Conservation (phyloP, 2,888 invertebrate species). For the Gari tellinella region DNA sequence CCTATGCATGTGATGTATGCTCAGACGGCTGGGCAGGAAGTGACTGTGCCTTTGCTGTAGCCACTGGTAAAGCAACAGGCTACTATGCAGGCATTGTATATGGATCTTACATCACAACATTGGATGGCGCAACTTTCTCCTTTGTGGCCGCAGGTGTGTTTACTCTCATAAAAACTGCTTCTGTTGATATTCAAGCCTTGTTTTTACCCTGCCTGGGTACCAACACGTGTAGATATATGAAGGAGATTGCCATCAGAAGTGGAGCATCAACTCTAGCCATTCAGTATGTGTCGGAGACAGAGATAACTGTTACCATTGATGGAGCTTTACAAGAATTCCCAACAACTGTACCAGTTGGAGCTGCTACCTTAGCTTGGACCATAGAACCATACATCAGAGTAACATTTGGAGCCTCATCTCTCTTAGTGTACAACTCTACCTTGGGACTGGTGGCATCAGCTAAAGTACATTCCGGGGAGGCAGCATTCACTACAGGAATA, state of each 20-base stretch:
- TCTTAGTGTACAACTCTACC: constrained; percentile 54
- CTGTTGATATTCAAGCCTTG: constrained; percentile 56
- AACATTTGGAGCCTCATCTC: constrained; percentile 45
- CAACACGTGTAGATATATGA: constrained; percentile 58
- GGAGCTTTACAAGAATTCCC: constrained; percentile 33
- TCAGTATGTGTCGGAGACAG: constrained; percentile 26
- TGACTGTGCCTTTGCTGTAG: constrained; percentile 65
- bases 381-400: constrained; percentile 52
- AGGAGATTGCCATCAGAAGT: constrained; percentile 50
- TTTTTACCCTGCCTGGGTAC: constrained; percentile 63
- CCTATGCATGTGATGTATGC: constrained; percentile 63
- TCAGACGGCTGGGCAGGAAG: constrained; percentile 64
- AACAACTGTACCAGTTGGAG: constrained; percentile 13
- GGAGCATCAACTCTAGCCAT: constrained; percentile 31
- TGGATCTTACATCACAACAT: constrained; percentile 60
- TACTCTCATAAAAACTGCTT: constrained; percentile 30
- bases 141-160: constrained; percentile 61
- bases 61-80: constrained; percentile 4
- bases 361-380: constrained; percentile 51
- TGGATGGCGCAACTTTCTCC: constrained; percentile 59
- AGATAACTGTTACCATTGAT: constrained; percentile 27
- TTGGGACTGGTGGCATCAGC: constrained; percentile 51
- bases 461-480: constrained; percentile 38
- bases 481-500: constrained; percentile 53
- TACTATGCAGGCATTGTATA: constrained; percentile 47